Base-by-base conservation (phyloP, 2,888 invertebrate species). In the Beris chalybata region DNA sequence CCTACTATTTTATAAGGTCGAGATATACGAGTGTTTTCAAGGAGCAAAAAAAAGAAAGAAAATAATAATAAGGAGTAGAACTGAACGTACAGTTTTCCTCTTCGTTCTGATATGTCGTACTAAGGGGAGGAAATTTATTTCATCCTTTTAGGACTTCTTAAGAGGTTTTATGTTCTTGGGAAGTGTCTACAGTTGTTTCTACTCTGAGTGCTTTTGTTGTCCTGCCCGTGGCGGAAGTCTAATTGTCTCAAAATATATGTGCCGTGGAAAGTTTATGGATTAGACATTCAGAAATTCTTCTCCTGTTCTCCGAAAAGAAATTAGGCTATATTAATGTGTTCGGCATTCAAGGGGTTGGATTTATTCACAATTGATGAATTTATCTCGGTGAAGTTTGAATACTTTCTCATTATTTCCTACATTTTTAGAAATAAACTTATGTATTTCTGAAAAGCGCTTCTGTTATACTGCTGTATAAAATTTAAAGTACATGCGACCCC, bases 281-380 rank as follows among this genome's bases (percentile, higher is more conserved):
- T 38, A 50, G 61, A 61, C 52, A 61, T 12, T 50, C 52, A 61
- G 61, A 61, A 61, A 61, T 61, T 61, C 61, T 61, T 61, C 50
- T 61, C 50, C 50, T 50, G 38, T 38, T 38, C 38, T 38, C 38
- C 38, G 1, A 38, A 7, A 38, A 9, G 38, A 9, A 38, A 38
- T 38, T 9, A 38, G 38, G 38, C 1, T 9, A 4, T 38, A 38
- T 38, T 38, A 9, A 7, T 38, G 38, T 38, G 9, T 38, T 7
- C 38, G 38, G 38, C 38, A 38, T 38, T 38, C 38, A 38, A 9
- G 38, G 9, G 38, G 38, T 38, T 38, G 9, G 9, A 38, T 38
- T 1, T 22, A 22, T 22, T 22, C 22, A 22, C 1, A 22, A 22
- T 22, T 2, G 22, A 22, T 3, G 22, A 22, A 22, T 22, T 22